Evolutionary conservation across 2,113 vertebrate species (phyloP).

Genomic region (Cynocephalus volans): DNA sequence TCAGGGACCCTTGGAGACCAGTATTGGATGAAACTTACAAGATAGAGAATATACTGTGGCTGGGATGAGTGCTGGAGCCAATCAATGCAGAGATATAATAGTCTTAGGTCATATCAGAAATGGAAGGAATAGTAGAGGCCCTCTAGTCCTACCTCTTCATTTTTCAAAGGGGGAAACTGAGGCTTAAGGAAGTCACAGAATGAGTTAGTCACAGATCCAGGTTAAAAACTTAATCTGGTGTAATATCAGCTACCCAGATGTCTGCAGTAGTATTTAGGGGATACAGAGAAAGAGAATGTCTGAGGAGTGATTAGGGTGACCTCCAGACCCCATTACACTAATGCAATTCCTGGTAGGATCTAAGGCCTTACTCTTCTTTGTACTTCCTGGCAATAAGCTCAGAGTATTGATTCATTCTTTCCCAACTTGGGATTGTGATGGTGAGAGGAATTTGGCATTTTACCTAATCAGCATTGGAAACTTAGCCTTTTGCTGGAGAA

Average conservation of each 20-base stretch:
- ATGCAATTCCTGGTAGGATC: not conserved
- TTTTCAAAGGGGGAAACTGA: slow-evolving; percentile 63
- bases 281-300: not conserved
- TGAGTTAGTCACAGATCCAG: not conserved
- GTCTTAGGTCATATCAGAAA: not conserved
- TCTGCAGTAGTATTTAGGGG: not conserved
- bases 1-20: not conserved
- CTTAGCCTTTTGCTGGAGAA: slow-evolving; percentile 28
- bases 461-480: slow-evolving; percentile 58
- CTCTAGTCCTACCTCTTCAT: not conserved
- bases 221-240: not conserved
- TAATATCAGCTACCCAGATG: not conserved
- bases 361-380: not conserved
- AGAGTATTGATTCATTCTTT: not conserved
- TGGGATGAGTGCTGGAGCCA: not conserved
- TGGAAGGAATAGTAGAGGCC: not conserved
- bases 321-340: not conserved
- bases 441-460: slow-evolving; percentile 58
- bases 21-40: slow-evolving; percentile 32
- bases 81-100: not conserved
- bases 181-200: not conserved
- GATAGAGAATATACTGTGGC: not conserved
- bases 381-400: not conserved
- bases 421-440: not conserved
- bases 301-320: not conserved